These are phyloP conservation scores for Cygnus buccinator DNA, from an alignment of 2,113 vertebrate genomes.

Conservation along the genomic window DNA sequence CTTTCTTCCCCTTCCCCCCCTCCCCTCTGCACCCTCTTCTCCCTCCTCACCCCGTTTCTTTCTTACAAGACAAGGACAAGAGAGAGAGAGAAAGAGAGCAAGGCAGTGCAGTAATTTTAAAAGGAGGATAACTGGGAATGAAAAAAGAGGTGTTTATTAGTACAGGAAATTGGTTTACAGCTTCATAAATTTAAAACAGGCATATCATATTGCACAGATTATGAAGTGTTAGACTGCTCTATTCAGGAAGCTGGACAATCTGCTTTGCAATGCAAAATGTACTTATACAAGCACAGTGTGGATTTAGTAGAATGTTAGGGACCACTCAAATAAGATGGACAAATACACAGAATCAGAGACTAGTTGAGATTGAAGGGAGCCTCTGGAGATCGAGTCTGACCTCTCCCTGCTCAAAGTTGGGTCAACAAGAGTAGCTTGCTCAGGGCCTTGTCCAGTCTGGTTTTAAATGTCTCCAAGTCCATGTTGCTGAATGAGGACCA, in stretches of 20 bases:
- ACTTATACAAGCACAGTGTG: rapidly evolving
- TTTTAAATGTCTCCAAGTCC: not conserved
- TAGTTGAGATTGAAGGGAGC: not conserved
- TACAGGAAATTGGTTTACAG: slow-evolving; percentile 53
- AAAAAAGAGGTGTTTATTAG: slow-evolving; percentile 52
- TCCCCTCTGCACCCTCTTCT: no score
- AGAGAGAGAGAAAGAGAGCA: not conserved
- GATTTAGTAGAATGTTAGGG: not conserved
- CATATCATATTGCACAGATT: slow-evolving; percentile 17
- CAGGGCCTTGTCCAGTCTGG: not conserved
- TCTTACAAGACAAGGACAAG: slow-evolving; percentile 14
- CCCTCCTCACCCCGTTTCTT: no score
- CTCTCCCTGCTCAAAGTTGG: not conserved
- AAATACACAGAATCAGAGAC: rapidly evolving
- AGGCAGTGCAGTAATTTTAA: slow-evolving; percentile 9
- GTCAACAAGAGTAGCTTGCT: not conserved
- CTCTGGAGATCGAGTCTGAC: not conserved
- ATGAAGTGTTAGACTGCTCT: slow-evolving; percentile 15
- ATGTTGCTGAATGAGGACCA: not conserved
- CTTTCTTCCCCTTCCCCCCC: not conserved
- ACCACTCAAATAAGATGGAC: not conserved
- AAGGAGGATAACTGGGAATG: slow-evolving; percentile 28
- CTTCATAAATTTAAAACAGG: slow-evolving; percentile 55
- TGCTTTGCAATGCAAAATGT: slow-evolving; percentile 36
- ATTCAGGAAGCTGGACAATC: not conserved